Conservation (phyloP, 2,888 invertebrate genomes). For the Lycia hirtaria region DNA sequence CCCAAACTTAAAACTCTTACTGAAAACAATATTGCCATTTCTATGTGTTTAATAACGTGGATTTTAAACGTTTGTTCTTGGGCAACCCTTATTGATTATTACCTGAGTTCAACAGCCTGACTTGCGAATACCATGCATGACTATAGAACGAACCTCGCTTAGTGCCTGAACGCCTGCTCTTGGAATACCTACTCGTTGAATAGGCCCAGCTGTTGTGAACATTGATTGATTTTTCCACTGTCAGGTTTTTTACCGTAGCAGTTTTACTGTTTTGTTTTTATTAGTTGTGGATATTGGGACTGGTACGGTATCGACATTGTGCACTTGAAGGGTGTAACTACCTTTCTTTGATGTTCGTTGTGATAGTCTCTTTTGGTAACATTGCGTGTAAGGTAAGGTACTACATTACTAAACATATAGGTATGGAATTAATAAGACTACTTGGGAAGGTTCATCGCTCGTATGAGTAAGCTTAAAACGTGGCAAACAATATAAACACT, state of each 20-base stretch:
- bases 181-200: slow-evolving; percentile 40
- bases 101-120: slow-evolving; percentile 57
- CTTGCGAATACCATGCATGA: slow-evolving; percentile 65
- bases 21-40: neutral
- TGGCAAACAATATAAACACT: too few species aligned
- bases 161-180: too few species aligned
- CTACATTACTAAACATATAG: too few species aligned
- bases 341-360: neutral
- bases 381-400: neutral
- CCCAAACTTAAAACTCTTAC: too few species aligned
- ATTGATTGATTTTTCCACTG: slow-evolving; percentile 34
- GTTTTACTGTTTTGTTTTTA: slow-evolving; percentile 18
- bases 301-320: slow-evolving; percentile 6
- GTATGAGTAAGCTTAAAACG: too few species aligned
- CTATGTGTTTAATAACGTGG: slow-evolving; percentile 14
- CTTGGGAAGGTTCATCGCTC: too few species aligned
- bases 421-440: too few species aligned
- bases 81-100: slow-evolving; percentile 66
- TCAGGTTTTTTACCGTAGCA: slow-evolving; percentile 13
- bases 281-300: slow-evolving; percentile 4
- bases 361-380: neutral
- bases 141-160: slow-evolving; percentile 47
- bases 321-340: slow-evolving; percentile 3
- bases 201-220: slow-evolving; percentile 29
- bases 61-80: slow-evolving; percentile 39